These are phyloP conservation scores for Drosophila grimshawi DNA, from an alignment of 1,140 invertebrate genomes.

Conservation along the genomic window DNA sequence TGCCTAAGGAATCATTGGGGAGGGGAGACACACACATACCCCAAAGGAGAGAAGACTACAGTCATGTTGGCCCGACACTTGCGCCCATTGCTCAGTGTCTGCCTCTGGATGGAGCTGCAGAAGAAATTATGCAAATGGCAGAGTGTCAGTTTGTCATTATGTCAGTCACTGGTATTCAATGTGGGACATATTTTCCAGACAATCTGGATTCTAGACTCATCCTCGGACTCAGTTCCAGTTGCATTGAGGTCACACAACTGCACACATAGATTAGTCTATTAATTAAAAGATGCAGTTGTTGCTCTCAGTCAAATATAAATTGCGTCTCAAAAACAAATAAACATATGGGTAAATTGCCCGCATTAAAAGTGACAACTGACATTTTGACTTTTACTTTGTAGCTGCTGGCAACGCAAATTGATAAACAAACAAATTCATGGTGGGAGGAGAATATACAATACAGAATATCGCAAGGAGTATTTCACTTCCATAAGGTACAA, in stretches of 20 bases:
- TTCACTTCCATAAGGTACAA: background rate
- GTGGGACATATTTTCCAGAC: constrained; percentile 24
- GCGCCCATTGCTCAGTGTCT: constrained; percentile 50
- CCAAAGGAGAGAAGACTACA: background rate
- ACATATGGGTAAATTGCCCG: constrained; percentile 34
- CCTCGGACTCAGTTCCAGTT: background rate
- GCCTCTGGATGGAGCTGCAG: constrained; percentile 10
- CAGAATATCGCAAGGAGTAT: background rate
- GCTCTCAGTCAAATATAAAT: constrained; percentile 1
- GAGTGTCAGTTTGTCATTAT: constrained; percentile 26
- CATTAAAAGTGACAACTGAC: constrained; percentile 30
- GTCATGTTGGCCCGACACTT: constrained; percentile 26
- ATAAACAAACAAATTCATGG: constrained; percentile 17
- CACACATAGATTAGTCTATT: constrained; percentile 46
- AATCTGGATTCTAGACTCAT: background rate
- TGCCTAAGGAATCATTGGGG: constrained; percentile 2
- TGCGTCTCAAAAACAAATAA: constrained; percentile 23
- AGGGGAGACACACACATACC: constrained; percentile 2
- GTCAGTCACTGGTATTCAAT: constrained; percentile 35
- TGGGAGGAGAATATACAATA: background rate
- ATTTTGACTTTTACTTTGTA: constrained; percentile 30
- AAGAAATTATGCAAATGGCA: constrained; percentile 17
- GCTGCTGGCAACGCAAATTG: constrained; percentile 39
- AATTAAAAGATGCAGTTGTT: constrained; percentile 5
- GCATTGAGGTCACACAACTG: constrained; percentile 8